phyloP scores from a whole-genome alignment of 2,113 vertebrate genomes.

The Ranitomeya variabilis region DNA sequence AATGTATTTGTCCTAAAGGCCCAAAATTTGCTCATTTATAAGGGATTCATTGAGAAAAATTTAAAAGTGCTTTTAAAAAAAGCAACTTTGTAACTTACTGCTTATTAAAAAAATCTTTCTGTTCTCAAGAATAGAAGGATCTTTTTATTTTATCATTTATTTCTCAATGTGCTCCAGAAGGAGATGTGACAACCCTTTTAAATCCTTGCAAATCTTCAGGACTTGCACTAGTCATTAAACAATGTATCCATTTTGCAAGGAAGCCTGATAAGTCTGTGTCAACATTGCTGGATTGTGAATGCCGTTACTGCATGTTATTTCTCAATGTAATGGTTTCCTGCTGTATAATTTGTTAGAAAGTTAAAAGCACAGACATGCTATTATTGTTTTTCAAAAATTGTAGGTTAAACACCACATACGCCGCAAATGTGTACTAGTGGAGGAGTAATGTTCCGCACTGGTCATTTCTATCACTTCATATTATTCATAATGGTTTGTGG shows the following conservation, averaged over 20 bases:
- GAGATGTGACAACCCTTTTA: background rate
- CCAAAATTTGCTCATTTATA: too few species aligned
- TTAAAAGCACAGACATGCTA: slow-evolving; percentile 71
- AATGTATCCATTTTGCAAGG: background rate
- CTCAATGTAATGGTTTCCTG: slow-evolving; percentile 60
- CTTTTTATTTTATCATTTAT: too few species aligned
- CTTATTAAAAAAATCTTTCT: too few species aligned
- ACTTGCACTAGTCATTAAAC: background rate
- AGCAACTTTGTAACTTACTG: too few species aligned
- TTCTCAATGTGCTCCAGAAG: too few species aligned
- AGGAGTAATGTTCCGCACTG: slow-evolving; percentile 60
- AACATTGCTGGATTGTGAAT: background rate
- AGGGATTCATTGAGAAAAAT: too few species aligned
- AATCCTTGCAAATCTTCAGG: background rate
- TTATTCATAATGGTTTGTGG: slow-evolving; percentile 43
- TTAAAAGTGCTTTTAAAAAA: too few species aligned
- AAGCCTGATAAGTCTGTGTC: background rate
- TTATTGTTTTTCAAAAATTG: slow-evolving; percentile 74
- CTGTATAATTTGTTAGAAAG: slow-evolving; percentile 64
- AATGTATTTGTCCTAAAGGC: too few species aligned
- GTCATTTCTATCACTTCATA: slow-evolving; percentile 61
- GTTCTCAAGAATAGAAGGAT: too few species aligned
- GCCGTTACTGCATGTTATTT: background rate
- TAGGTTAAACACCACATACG: slow-evolving; percentile 66
- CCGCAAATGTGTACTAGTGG: slow-evolving; percentile 67